These are phyloP conservation scores for Otus sunia DNA, from an alignment of 2,113 vertebrate species.

Conservation along the genomic window DNA sequence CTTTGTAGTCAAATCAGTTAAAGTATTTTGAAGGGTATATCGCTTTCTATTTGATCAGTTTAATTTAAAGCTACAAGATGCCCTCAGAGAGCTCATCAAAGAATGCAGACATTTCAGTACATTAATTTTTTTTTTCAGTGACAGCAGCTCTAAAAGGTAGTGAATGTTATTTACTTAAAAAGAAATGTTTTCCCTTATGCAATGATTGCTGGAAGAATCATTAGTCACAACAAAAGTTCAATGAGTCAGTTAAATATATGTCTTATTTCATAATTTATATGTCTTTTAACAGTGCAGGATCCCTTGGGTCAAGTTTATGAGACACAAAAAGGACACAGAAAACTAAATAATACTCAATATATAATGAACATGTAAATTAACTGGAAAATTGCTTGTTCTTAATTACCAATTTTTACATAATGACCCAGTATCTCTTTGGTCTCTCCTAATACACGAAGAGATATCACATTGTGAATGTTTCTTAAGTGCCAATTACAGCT, in stretches of 20 bases:
- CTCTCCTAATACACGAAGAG: constrained; percentile 30
- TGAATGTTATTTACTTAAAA: constrained; percentile 70
- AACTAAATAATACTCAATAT: constrained; percentile 66
- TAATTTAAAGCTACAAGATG: constrained; percentile 64
- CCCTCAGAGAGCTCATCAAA: constrained; percentile 66
- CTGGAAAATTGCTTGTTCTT: constrained; percentile 59
- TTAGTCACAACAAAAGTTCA: constrained; percentile 61
- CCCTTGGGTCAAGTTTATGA: constrained; percentile 60
- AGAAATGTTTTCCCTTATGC: constrained; percentile 56
- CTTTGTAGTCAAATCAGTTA: constrained; percentile 17
- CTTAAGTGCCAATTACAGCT: constrained; percentile 62
- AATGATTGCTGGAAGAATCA: constrained; percentile 49
- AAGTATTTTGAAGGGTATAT: constrained; percentile 31
- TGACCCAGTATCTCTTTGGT: constrained; percentile 51
- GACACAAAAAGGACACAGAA: constrained; percentile 53
- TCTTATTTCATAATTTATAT: constrained; percentile 60
- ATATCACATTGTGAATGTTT: constrained; percentile 31
- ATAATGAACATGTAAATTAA: constrained; percentile 68
- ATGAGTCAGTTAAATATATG: constrained; percentile 52
- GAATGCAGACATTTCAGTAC: constrained; percentile 3
- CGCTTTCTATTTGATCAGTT: constrained; percentile 60
- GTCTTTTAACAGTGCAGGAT: constrained; percentile 19
- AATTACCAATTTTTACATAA: constrained; percentile 72
- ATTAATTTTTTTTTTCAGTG: constrained; percentile 9
- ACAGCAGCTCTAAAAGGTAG: constrained; percentile 62